Conservation (phyloP, 2,797 vertebrate genomes). For the Sternotherus odoratus region DNA sequence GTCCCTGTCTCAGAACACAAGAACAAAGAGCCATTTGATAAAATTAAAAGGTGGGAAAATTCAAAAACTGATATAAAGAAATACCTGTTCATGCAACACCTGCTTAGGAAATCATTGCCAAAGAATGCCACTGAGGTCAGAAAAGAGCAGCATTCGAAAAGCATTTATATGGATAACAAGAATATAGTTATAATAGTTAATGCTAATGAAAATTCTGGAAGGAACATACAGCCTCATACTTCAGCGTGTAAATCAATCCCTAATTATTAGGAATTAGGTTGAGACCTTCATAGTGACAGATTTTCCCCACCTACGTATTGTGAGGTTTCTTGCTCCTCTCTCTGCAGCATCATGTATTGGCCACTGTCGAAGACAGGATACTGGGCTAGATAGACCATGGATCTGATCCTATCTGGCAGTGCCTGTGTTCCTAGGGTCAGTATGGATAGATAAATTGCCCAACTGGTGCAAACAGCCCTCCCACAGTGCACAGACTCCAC, state of each 20-base stretch:
- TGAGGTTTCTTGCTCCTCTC: neutral
- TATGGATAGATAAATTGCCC: neutral
- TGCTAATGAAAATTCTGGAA: neutral
- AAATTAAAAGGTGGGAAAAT: constrained; percentile 5
- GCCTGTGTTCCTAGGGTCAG: neutral
- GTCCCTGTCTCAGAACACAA: neutral
- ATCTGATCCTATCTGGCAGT: neutral
- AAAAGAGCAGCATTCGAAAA: neutral
- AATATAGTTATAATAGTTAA: neutral
- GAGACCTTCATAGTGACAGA: neutral
- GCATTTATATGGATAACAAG: neutral
- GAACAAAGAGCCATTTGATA: neutral
- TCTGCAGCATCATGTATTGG: neutral
- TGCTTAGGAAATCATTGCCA: neutral
- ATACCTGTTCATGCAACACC: fast-evolving
- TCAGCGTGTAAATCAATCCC: neutral
- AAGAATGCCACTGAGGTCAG: neutral
- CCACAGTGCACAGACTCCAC: neutral
- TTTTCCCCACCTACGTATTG: neutral
- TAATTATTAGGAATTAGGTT: neutral
- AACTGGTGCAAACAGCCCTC: neutral
- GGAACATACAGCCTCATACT: neutral
- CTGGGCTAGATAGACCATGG: neutral
- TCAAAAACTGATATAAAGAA: neutral
- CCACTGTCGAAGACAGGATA: neutral